These are phyloP conservation scores for Acanthosoma haemorrhoidale DNA, from an alignment of 2,888 invertebrate genomes.

Conservation along the genomic window DNA sequence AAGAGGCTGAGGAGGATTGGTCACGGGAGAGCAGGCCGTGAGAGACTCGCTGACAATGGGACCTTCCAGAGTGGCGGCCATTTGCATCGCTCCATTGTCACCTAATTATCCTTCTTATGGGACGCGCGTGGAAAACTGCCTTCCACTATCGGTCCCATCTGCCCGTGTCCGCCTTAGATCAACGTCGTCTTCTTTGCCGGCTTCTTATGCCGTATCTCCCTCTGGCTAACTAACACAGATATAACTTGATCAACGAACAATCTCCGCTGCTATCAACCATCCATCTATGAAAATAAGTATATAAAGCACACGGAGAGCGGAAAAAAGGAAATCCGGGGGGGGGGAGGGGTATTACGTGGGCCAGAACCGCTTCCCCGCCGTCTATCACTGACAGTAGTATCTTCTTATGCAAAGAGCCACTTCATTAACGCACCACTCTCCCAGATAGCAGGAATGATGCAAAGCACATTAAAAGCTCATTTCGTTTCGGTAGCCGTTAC, in stretches of 20 bases:
- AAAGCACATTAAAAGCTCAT: constrained; percentile 21
- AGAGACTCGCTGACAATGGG: constrained; percentile 13
- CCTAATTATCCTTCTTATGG: constrained; percentile 6
- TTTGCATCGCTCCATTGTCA: constrained; percentile 26
- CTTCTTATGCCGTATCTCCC: neutral
- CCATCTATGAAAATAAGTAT: constrained; percentile 18
- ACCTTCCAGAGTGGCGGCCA: no score
- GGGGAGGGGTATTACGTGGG: neutral
- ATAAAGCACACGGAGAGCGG: neutral
- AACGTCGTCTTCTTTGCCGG: constrained; percentile 13
- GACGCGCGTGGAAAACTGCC: constrained; percentile 12
- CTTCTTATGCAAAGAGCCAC: constrained; percentile 14
- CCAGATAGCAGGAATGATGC: neutral
- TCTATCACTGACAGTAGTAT: constrained; percentile 4
- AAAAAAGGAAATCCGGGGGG: neutral
- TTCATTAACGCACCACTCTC: neutral
- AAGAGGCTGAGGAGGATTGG: constrained; percentile 11
- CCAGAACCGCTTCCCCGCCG: neutral
- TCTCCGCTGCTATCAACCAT: neutral
- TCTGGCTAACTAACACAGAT: neutral
- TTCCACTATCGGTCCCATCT: constrained; percentile 7
- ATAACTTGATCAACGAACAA: constrained; percentile 7
- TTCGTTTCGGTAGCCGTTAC: constrained; percentile 13
- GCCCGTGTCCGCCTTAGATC: constrained; percentile 13
- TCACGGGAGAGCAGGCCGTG: constrained; percentile 22